Conservation (phyloP, 2,888 invertebrate genomes). For the Amblyjoppa proteus region DNA sequence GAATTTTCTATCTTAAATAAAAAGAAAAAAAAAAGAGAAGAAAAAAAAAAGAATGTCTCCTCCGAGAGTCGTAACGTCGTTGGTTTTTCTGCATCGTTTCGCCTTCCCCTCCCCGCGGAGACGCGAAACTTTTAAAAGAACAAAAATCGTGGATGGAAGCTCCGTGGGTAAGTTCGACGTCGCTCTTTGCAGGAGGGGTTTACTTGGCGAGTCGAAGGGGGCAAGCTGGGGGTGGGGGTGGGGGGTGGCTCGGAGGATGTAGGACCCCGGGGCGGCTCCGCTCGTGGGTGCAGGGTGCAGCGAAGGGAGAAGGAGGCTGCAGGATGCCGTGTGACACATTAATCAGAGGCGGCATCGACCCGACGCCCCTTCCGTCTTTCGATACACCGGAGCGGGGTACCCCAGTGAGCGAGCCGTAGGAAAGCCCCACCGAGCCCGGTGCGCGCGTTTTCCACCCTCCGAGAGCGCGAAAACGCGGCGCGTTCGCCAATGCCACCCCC, state of each 20-base stretch:
- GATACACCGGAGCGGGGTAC: conserved; percentile 3
- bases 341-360: conserved; percentile 76
- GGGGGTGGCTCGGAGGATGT: conserved; percentile 18
- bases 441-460: conserved; percentile 61
- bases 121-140: conserved; percentile 28
- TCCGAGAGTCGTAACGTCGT: conserved; percentile 1
- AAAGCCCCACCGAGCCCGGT: not conserved
- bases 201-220: not conserved
- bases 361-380: conserved; percentile 64
- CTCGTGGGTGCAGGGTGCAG: conserved; percentile 24
- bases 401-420: not conserved
- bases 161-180: conserved; percentile 26
- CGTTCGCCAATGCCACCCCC: conserved; percentile 39
- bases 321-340: conserved; percentile 75
- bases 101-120: not conserved
- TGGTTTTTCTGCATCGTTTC: conserved; percentile 24
- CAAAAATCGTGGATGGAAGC: conserved; percentile 39
- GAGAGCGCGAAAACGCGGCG: conserved; percentile 50
- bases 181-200: not conserved
- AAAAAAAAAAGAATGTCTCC: not conserved
- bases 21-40: not conserved
- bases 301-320: conserved; percentile 63
- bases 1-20: not conserved
- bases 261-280: conserved; percentile 22
- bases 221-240: not conserved